Evolutionary conservation across 2,113 vertebrate genomes (phyloP), one percentile per base, ranked within the genome.

Genomic region (Corvus cornix): DNA sequence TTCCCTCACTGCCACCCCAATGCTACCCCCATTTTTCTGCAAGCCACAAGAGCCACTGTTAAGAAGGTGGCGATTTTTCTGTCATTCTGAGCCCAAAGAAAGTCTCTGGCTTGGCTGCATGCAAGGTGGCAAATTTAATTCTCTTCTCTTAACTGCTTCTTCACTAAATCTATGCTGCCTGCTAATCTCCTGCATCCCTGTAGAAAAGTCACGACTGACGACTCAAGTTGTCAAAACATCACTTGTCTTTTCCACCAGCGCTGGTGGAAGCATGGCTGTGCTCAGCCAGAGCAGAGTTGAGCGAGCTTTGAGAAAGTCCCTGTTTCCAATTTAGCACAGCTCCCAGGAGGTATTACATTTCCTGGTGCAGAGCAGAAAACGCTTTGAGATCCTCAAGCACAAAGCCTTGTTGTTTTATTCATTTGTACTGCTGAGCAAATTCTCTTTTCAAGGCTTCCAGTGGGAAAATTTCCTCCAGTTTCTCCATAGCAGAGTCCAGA

Each of bases 241-340:
- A 44, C 95, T 90, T 60, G 96, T 88, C 85, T 91, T 84, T 92
- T 93, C 88, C 84, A 90, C 83, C 90, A 84, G 4, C 5, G 28
- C 83, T 88, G 79, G 90, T 90, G 64, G 90, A 86, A 96, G 88
- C 44, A 39, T 88, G 92, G 96, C 90, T 88, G 93, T 33, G 56
- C 83, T 87, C 85, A 86, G 89, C 62, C 33, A 0, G 46, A 55
- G 64, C 4, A 0, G 81, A 48, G 89, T 7, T 72, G 94, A 81
- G 73, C 2, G 5, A n/a, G 52, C 77, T 95, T 77, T 89, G 53
- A 82, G 87, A 95, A 72, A 87, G 93, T 90, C 95, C 96, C 96
- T 97, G 95, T 96, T 96, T 95, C 92, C 92, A 96, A 97, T 96
- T 96, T 97, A 96, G 90, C 79, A 8, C 76, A 84, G 93, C 85